A percentile compares a stretch with the other conserved stretches of the same genome.
Evolutionary conservation across 2,888 invertebrate genomes (phyloP).

Genomic region (Tipula helvola): DNA sequence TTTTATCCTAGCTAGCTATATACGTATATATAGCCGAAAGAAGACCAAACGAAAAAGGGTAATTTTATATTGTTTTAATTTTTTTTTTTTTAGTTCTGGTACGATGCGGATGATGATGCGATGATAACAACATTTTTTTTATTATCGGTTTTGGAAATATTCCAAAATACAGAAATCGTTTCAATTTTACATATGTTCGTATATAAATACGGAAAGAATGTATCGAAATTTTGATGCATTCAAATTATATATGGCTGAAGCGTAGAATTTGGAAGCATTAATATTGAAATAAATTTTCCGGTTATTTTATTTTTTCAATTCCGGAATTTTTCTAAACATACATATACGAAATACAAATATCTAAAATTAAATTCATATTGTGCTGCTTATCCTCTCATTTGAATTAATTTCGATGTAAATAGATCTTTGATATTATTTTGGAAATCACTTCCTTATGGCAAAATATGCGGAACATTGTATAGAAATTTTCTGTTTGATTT

Average conservation of each 20-base stretch:
- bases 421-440: neutral
- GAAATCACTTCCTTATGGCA: neutral
- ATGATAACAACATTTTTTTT: neutral
- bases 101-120: neutral
- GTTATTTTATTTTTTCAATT: neutral
- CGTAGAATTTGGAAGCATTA: neutral
- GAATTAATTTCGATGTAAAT: neutral
- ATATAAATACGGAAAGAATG: neutral
- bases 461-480: neutral
- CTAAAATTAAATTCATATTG: neutral
- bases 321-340: neutral
- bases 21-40: neutral
- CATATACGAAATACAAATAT: neutral
- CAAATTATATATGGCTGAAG: neutral
- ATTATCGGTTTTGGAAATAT: neutral
- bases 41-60: neutral
- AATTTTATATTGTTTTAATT: neutral
- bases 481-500: neutral
- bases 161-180: neutral
- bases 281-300: neutral
- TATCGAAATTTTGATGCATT: neutral
- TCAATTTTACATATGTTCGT: neutral
- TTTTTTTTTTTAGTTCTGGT: neutral
- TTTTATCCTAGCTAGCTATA: neutral
- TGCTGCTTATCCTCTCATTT: neutral